A percentile compares a stretch with the other conserved stretches of the same genome.
Evolutionary conservation across 2,888 invertebrate species (phyloP).

Genomic region (Cosmia pyralina): DNA sequence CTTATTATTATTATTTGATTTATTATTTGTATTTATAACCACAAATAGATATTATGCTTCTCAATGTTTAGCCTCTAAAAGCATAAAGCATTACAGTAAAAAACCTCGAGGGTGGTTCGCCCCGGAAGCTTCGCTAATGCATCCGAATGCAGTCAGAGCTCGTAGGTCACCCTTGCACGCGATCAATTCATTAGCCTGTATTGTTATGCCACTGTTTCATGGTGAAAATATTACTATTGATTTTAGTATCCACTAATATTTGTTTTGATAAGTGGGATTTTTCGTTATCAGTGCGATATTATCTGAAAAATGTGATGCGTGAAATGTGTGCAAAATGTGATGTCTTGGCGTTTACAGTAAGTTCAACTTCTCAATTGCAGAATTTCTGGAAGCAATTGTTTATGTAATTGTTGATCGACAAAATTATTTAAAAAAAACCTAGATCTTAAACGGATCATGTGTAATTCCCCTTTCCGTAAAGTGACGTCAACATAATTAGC

Average conservation of each 20-base stretch:
- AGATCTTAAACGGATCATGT: neutral
- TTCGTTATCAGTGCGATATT: neutral
- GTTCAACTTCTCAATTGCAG: neutral
- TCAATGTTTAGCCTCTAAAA: conserved; percentile 6
- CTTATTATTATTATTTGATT: too few relatives aligned
- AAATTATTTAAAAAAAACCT: too few relatives aligned
- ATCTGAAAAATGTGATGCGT: neutral
- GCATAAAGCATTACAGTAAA: conserved; percentile 64
- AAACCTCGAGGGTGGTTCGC: conserved; percentile 66
- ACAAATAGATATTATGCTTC: neutral
- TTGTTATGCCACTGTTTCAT: conserved; percentile 75
- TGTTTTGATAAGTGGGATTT: conserved; percentile 6
- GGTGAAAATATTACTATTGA: conserved; percentile 60
- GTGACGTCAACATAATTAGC: neutral
- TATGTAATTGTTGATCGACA: neutral
- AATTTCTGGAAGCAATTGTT: neutral
- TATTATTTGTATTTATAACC: neutral
- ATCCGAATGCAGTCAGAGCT: conserved; percentile 86
- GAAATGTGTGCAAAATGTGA: neutral
- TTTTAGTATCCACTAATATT: conserved; percentile 46
- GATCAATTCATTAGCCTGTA: conserved; percentile 87
- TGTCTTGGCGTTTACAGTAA: neutral
- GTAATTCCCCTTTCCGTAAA: neutral
- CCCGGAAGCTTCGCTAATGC: conserved; percentile 89
- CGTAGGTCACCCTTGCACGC: conserved; percentile 78